Evolutionary conservation across 2,797 vertebrate species (phyloP).

Genomic region (Sebastes oblongus): DNA sequence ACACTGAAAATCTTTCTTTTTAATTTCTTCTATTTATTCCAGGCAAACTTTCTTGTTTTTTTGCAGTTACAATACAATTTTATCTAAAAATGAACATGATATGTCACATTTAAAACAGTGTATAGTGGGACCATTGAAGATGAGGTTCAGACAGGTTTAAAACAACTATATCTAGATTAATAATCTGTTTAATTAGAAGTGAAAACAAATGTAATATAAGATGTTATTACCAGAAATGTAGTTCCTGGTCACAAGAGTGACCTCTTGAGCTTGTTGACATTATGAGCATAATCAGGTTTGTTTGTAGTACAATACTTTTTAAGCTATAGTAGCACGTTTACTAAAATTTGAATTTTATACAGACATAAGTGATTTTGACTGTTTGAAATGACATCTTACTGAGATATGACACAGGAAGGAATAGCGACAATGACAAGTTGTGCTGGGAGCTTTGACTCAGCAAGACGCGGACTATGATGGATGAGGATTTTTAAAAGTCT

Average conservation of each 20-base stretch:
- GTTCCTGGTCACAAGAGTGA: not conserved
- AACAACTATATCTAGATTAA: not conserved
- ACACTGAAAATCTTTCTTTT: not conserved
- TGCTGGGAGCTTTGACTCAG: conserved; percentile 23
- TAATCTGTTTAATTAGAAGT: not conserved
- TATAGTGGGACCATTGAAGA: not conserved
- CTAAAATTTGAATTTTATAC: not conserved
- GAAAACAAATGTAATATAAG: not conserved
- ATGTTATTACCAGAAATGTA: not conserved
- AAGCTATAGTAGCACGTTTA: not conserved
- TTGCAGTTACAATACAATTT: not conserved
- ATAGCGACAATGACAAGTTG: conserved; percentile 4
- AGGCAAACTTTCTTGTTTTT: not conserved
- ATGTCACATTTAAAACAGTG: too few relatives aligned
- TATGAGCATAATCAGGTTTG: not conserved
- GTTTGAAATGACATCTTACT: not conserved
- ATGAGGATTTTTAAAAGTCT: conserved; percentile 25
- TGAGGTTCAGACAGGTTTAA: not conserved
- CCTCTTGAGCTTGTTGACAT: not conserved
- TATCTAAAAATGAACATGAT: too few relatives aligned
- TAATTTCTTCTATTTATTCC: not conserved
- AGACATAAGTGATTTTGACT: not conserved
- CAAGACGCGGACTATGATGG: conserved; percentile 34
- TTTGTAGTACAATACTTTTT: not conserved
- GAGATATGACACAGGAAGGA: not conserved